Evolutionary conservation across 2,113 vertebrate species (phyloP), one percentile per base, ranked within the genome.

Genomic region (Crotophaga sulcirostris): DNA sequence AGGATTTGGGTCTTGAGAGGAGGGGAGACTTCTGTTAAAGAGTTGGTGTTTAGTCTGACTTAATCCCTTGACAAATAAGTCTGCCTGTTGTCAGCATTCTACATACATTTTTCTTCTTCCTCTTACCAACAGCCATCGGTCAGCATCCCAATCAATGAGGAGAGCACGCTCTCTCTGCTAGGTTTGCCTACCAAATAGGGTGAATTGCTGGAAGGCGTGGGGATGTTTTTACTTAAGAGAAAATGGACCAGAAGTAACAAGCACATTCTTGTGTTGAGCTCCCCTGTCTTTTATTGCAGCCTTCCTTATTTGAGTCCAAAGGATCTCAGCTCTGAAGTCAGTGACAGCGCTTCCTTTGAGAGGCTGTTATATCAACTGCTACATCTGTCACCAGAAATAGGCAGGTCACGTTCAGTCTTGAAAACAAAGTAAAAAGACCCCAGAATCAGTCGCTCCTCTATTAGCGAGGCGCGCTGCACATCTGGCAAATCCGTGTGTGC

Each of bases 301-400:
- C 90, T 95, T 73, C 36, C 66, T 78, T 56, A 45, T 94, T 75
- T 75, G 86, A 92, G 87, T 73, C 86, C 66, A 29, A 67, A 78
- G 75, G 49, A 86, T 68, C 94, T 96, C 60, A 23, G 78, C 69
- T 93, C 86, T 95, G 92, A 93, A 96, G 96, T 95, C 93, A 84
- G 36, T 86, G 86, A 63, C 80, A 92, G 88, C 5, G 0, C 80
- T 96, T 26, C 79, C 83, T 96, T 92, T 97, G 88, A 88, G 83
- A 87, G 92, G 90, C 91, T 84, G 63, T 88, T 90, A 84, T 68
- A 93, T 92, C 91, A 96, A n/a, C 84, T 24, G 16, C 89, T 78
- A 24, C 82, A 79, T 63, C 82, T 84, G 83, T 86, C 64, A n/a
- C n/a, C 78, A 24, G 73, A 56, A 81, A 89, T 3, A 89, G 95